phyloP scores from a whole-genome alignment of 2,113 vertebrate species.

The Neolamprologus cancellatus region DNA sequence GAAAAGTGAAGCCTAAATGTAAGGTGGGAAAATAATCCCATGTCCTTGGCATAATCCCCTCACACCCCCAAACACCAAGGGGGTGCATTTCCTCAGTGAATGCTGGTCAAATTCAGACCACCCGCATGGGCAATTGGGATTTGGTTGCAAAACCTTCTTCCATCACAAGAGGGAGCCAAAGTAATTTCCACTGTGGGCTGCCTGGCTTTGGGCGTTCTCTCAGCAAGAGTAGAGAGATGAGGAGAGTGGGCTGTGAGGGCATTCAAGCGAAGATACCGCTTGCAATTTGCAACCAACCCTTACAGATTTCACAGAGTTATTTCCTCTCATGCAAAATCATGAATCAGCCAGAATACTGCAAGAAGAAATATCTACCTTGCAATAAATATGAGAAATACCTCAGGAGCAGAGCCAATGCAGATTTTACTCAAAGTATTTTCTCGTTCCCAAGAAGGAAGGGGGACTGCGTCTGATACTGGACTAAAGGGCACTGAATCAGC shows the following conservation, averaged over 20 bases:
- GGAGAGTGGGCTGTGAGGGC: not conserved
- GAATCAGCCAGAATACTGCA: not conserved
- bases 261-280: not conserved
- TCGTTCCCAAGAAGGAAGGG: not conserved
- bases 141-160: not conserved
- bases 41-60: rapidly evolving
- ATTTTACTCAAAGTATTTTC: not conserved
- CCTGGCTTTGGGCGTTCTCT: not conserved
- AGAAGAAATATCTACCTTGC: not conserved
- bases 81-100: not conserved
- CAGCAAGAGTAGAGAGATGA: not conserved
- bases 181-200: not conserved
- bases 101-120: not conserved
- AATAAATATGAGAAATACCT: not conserved
- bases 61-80: not conserved
- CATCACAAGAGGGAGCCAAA: not conserved
- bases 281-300: not conserved
- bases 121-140: not conserved
- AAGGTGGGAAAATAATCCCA: not conserved
- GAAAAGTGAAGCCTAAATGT: not conserved
- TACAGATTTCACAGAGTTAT: not conserved
- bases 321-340: not conserved
- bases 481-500: not conserved
- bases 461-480: not conserved
- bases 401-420: not conserved